Conservation (phyloP, 2,113 vertebrate species). For the Ceratotherium simum region DNA sequence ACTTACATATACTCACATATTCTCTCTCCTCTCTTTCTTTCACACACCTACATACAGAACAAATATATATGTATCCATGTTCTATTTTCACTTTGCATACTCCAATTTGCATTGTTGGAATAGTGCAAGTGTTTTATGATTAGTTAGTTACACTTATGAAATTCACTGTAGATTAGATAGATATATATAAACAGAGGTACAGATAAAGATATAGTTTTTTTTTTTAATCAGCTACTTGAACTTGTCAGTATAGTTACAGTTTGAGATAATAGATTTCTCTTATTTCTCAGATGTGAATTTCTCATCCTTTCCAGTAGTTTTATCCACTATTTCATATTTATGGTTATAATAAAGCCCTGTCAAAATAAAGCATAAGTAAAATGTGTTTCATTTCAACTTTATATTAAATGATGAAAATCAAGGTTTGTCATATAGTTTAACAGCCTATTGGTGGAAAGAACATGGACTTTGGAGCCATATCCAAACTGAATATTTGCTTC, state of each 20-base stretch:
- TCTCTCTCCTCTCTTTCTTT: background rate
- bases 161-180: background rate
- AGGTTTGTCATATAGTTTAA: background rate
- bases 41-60: background rate
- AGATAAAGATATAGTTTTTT: too few relatives aligned
- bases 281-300: background rate
- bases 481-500: background rate
- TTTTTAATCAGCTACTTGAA: background rate
- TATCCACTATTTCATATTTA: background rate
- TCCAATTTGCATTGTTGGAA: background rate
- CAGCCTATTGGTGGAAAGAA: background rate
- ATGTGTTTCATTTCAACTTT: background rate
- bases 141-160: background rate
- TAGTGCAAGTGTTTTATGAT: too few relatives aligned
- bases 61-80: background rate
- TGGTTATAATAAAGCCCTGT: background rate
- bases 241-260: background rate
- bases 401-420: background rate
- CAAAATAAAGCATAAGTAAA: background rate
- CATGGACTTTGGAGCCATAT: background rate
- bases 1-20: background rate
- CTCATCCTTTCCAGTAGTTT: background rate
- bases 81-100: background rate
- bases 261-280: background rate
- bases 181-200: background rate